A percentile compares a stretch with the other conserved stretches of the same genome.
Evolutionary conservation across 2,888 invertebrate genomes (phyloP).

Genomic region (Cheilosia grossa): DNA sequence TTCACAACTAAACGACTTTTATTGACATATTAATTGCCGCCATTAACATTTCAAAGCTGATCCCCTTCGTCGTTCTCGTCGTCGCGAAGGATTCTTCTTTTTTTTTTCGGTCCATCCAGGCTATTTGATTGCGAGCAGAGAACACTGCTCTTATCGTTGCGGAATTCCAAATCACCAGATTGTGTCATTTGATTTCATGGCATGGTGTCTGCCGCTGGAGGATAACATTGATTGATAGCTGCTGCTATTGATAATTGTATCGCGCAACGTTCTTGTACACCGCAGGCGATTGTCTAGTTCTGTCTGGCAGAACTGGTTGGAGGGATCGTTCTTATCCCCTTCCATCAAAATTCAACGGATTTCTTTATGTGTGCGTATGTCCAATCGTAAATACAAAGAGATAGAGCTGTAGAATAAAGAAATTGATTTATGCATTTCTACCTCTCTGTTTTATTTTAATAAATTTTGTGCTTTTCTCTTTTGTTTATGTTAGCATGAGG

Average conservation of each 20-base stretch:
- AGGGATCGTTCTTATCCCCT: background rate
- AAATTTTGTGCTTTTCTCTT: conserved; percentile 2
- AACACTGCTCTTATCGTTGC: background rate
- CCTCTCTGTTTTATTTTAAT: conserved; percentile 23
- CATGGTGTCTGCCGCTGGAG: background rate
- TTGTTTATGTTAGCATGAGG: conserved; percentile 10
- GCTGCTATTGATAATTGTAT: conserved; percentile 13
- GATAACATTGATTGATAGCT: conserved; percentile 29
- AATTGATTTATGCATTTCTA: conserved; percentile 43
- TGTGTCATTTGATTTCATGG: conserved; percentile 42
- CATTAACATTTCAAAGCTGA: conserved; percentile 76
- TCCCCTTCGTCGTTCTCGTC: background rate
- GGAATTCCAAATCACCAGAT: conserved; percentile 35
- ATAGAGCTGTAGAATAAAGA: background rate
- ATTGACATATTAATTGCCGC: conserved; percentile 82
- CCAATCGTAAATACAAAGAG: background rate
- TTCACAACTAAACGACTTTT: conserved; percentile 80
- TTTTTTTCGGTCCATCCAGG: background rate
- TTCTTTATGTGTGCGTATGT: background rate
- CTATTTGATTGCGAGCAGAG: background rate
- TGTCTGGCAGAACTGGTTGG: background rate
- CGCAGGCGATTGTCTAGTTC: conserved; percentile 2
- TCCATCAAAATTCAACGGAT: background rate
- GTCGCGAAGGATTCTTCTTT: background rate
- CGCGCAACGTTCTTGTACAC: background rate